phyloP scores from a whole-genome alignment of 2,113 vertebrate species.

The Pollimyrus isidori region DNA sequence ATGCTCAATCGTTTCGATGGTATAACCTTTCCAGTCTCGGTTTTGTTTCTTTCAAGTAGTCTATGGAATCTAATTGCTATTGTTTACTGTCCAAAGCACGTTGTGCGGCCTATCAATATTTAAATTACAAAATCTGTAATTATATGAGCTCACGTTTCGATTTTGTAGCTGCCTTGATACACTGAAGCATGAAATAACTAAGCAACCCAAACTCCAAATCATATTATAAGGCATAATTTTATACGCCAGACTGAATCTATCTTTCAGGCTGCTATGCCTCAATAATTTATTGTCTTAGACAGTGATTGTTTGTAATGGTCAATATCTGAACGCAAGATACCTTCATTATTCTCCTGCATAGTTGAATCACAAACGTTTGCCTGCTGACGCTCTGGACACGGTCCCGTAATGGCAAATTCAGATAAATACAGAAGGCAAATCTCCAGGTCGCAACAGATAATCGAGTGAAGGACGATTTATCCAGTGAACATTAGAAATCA shows the following conservation, averaged over 20 bases:
- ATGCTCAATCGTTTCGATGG: background rate
- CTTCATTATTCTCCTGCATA: background rate
- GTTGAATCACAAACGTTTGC: slow-evolving; percentile 6
- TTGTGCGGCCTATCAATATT: slow-evolving; percentile 18
- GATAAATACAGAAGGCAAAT: background rate
- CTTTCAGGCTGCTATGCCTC: slow-evolving; percentile 6
- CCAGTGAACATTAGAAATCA: background rate
- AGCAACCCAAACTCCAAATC: slow-evolving; percentile 15
- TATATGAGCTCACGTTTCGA: slow-evolving; percentile 8
- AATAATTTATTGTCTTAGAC: slow-evolving; percentile 17
- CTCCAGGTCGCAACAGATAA: background rate
- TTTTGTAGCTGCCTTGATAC: background rate
- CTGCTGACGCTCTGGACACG: background rate
- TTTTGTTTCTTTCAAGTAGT: background rate
- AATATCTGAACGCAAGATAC: background rate
- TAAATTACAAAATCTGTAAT: slow-evolving; percentile 18
- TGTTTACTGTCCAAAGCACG: slow-evolving; percentile 12
- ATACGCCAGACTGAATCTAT: slow-evolving; percentile 7
- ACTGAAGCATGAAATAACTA: slow-evolving; percentile 25
- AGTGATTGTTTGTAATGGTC: slow-evolving; percentile 3
- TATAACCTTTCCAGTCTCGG: background rate
- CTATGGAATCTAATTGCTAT: background rate
- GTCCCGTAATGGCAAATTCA: background rate
- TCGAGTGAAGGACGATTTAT: background rate
- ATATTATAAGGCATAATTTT: slow-evolving; percentile 16